Evolutionary conservation across 2,888 invertebrate genomes (phyloP).

Genomic region (Ditylenchus weischeri): DNA sequence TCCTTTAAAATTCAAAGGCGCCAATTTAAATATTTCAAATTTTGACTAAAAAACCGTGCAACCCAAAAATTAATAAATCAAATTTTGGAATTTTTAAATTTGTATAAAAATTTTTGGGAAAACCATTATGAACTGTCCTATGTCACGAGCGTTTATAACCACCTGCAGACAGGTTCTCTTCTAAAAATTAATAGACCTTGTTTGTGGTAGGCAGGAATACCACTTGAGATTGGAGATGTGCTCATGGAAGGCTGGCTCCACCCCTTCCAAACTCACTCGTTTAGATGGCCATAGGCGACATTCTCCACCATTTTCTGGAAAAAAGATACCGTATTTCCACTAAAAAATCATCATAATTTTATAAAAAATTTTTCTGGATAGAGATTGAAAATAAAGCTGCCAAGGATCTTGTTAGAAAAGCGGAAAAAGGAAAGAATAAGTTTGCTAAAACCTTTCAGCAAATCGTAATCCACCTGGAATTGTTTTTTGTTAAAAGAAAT

Average conservation of each 20-base stretch:
- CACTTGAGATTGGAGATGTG: constrained; percentile 49
- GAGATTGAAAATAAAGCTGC: constrained; percentile 6
- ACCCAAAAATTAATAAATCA: no score
- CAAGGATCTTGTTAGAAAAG: no score
- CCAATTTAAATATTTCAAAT: no score
- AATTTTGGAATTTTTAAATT: no score
- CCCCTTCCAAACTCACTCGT: constrained; percentile 45
- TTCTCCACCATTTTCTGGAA: constrained; percentile 20
- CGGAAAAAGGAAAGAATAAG: not conserved
- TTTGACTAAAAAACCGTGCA: no score
- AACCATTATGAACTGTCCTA: no score
- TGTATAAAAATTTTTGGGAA: no score
- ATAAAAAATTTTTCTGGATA: not conserved
- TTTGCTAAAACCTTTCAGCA: not conserved
- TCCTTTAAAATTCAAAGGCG: no score
- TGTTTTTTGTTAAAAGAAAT: not conserved
- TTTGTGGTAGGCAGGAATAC: constrained; percentile 53
- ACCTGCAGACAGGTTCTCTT: no score
- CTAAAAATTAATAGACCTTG: constrained; percentile 33
- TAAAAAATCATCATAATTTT: no score
- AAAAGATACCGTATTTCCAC: not conserved
- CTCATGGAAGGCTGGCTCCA: constrained; percentile 50
- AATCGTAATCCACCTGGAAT: constrained; percentile 9
- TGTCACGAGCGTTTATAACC: no score
- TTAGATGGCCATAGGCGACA: constrained; percentile 51